Evolutionary conservation across 2,888 invertebrate genomes (phyloP).

Genomic region (Melinaea marsaeus): DNA sequence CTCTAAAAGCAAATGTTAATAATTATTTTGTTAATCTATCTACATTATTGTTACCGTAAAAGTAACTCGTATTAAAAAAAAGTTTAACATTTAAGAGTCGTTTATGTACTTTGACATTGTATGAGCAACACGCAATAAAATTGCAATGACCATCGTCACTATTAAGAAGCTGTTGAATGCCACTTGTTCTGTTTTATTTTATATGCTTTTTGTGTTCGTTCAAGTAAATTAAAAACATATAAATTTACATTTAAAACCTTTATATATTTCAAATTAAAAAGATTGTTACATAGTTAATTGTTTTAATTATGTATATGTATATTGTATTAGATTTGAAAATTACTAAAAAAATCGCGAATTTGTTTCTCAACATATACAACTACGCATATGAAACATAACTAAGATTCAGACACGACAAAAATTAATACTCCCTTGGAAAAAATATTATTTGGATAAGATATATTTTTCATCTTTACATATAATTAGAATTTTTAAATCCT

Average conservation of each 20-base stretch:
- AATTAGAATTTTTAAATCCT: no score
- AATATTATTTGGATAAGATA: no score
- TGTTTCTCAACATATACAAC: no score
- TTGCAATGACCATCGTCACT: neutral
- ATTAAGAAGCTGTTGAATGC: neutral
- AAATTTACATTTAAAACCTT: neutral
- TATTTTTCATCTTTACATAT: no score
- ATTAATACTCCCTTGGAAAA: no score
- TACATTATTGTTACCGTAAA: neutral
- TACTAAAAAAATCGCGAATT: no score
- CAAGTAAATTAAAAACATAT: neutral
- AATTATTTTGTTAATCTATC: neutral
- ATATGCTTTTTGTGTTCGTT: neutral
- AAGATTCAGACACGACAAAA: no score
- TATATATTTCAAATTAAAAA: neutral
- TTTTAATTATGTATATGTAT: no score
- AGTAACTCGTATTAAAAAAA: conserved; percentile 25
- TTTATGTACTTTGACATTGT: neutral
- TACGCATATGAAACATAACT: no score
- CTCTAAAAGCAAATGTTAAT: no score
- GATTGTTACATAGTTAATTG: no score
- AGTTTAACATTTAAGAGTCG: conserved; percentile 18
- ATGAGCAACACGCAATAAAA: neutral
- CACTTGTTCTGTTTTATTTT: conserved; percentile 2
- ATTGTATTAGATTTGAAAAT: no score